phyloP scores from a whole-genome alignment of 2,113 vertebrate species.

The Syngnathus floridae region DNA sequence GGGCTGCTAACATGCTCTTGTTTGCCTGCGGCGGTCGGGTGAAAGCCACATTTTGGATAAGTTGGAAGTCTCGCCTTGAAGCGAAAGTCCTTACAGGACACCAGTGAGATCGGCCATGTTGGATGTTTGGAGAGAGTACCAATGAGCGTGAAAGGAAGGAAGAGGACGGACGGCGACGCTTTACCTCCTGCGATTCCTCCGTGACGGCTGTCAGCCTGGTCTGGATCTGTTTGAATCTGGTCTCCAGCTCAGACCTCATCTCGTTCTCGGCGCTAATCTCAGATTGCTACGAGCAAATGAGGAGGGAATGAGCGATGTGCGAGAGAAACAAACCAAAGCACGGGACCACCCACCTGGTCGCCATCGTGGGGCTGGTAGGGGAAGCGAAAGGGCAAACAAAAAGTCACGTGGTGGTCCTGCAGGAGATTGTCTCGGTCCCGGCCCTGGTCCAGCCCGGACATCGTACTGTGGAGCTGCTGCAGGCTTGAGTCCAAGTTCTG shows the following conservation, averaged over 20 bases:
- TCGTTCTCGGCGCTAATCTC: conserved; percentile 74
- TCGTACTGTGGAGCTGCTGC: conserved; percentile 65
- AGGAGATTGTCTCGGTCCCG: conserved; percentile 77
- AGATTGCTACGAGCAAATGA: conserved; percentile 62
- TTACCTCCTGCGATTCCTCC: conserved; percentile 71
- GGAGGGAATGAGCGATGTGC: neutral
- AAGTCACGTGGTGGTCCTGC: conserved; percentile 71
- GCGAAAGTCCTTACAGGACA: neutral
- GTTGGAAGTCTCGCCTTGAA: neutral
- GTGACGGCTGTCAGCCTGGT: conserved; percentile 69
- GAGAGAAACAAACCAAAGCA: conserved; percentile 1
- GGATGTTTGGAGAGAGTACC: too few species aligned
- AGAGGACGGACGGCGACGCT: neutral
- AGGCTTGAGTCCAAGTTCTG: conserved; percentile 70
- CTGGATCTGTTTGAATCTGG: conserved; percentile 77
- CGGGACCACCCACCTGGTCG: conserved; percentile 71
- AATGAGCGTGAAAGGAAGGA: neutral
- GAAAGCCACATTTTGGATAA: neutral
- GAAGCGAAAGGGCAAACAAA: conserved; percentile 77
- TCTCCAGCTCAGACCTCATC: conserved; percentile 74
- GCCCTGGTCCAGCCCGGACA: conserved; percentile 72
- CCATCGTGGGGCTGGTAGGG: conserved; percentile 82
- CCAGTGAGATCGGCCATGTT: neutral
- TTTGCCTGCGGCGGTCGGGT: conserved; percentile 57
- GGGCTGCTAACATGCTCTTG: conserved; percentile 66